These are phyloP conservation scores for Agriopis leucophaearia DNA, from an alignment of 2,888 invertebrate genomes.

Conservation along the genomic window DNA sequence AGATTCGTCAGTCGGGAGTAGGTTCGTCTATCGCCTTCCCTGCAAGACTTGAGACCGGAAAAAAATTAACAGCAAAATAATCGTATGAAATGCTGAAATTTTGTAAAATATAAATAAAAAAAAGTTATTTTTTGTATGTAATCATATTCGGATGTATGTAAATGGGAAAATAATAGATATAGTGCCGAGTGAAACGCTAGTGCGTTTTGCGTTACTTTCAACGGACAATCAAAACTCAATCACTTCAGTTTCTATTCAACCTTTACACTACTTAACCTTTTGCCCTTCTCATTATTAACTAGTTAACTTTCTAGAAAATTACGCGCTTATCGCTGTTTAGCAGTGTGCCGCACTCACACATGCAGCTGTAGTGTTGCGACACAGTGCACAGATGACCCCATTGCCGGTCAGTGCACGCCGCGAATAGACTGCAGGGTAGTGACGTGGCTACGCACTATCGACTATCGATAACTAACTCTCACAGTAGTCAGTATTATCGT, in stretches of 20 bases:
- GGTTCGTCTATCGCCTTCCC: too few species aligned
- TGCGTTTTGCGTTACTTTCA: not conserved
- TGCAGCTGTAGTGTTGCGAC: constrained; percentile 44
- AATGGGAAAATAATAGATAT: not conserved
- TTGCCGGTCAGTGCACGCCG: constrained; percentile 74
- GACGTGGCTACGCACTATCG: constrained; percentile 33
- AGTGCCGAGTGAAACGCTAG: not conserved
- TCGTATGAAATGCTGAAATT: too few species aligned
- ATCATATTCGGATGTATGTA: not conserved
- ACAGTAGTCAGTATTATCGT: too few species aligned
- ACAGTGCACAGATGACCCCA: constrained; percentile 55
- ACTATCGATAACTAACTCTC: constrained; percentile 24
- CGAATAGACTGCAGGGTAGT: constrained; percentile 53
- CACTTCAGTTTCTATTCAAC: not conserved
- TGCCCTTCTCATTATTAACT: constrained; percentile 10
- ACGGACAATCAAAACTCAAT: constrained; percentile 6
- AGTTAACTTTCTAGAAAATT: constrained; percentile 20
- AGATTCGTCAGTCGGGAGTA: too few species aligned
- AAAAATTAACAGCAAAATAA: too few species aligned
- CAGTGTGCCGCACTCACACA: constrained; percentile 15
- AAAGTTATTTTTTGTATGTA: too few species aligned
- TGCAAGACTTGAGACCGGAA: too few species aligned
- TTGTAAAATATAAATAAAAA: too few species aligned
- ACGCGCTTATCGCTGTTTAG: not conserved
- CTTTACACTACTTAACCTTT: constrained; percentile 7